Percentiles rank a stretch among this genome's conserved stretches.
phyloP scores from a whole-genome alignment of 2,888 invertebrate genomes.

The Orthosia gracilis region DNA sequence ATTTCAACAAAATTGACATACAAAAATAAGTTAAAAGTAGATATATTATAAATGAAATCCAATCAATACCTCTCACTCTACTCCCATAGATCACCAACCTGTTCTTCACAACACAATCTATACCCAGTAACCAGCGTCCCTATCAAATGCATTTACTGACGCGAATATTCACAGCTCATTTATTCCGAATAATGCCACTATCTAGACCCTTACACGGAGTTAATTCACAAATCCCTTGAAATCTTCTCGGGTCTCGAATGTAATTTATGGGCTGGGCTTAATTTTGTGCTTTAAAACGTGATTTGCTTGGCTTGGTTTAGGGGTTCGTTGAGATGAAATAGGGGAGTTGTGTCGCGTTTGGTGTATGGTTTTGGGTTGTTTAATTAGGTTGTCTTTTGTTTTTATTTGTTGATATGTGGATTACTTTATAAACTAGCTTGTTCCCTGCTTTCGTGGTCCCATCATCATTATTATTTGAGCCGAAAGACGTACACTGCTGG shows the following conservation, averaged over 20 bases:
- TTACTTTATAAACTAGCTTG: too few species aligned
- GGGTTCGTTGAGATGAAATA: slow-evolving; percentile 43
- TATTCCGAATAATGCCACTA: slow-evolving; percentile 72
- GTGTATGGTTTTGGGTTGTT: not conserved
- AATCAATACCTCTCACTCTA: slow-evolving; percentile 2
- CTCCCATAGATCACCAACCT: slow-evolving; percentile 25
- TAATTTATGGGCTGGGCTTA: slow-evolving; percentile 76
- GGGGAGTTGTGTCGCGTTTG: slow-evolving; percentile 1
- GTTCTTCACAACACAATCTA: slow-evolving; percentile 36
- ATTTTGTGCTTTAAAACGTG: slow-evolving; percentile 71
- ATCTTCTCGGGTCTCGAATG: slow-evolving; percentile 76
- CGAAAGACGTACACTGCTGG: too few species aligned
- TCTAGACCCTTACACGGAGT: slow-evolving; percentile 68
- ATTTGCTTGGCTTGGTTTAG: slow-evolving; percentile 65
- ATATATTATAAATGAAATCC: not conserved
- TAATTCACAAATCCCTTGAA: slow-evolving; percentile 76
- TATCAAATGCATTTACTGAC: slow-evolving; percentile 66
- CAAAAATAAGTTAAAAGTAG: too few species aligned
- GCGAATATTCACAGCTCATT: slow-evolving; percentile 77
- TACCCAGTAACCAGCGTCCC: slow-evolving; percentile 40
- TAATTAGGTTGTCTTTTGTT: not conserved
- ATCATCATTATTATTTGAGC: too few species aligned
- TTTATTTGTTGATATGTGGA: not conserved
- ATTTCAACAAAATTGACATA: too few species aligned
- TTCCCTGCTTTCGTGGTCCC: too few species aligned